Conservation (phyloP, 2,888 invertebrate genomes). For the Troides aeacus region DNA sequence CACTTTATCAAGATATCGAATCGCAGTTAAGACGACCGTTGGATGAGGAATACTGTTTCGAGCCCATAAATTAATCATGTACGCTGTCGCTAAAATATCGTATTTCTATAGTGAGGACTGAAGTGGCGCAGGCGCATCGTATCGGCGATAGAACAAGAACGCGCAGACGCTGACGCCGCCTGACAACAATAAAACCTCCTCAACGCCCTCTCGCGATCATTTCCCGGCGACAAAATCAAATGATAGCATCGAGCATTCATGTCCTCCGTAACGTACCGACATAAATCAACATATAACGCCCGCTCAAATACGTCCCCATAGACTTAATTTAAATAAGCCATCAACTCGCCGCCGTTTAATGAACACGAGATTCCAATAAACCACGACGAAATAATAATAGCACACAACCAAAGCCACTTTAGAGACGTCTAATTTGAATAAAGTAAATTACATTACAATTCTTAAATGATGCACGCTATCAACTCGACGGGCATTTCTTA, state of each 20-base stretch:
- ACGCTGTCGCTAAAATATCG: slow-evolving; percentile 77
- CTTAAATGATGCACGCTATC: slow-evolving; percentile 66
- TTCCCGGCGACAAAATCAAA: slow-evolving; percentile 76
- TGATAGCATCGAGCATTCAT: slow-evolving; percentile 69
- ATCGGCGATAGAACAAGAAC: slow-evolving; percentile 61
- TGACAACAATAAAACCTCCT: slow-evolving; percentile 66
- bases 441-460: slow-evolving; percentile 70
- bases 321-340: slow-evolving; percentile 71
- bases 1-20: slow-evolving; percentile 72
- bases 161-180: slow-evolving; percentile 52
- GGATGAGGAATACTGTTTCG: slow-evolving; percentile 65
- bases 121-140: slow-evolving; percentile 62
- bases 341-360: slow-evolving; percentile 59
- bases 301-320: slow-evolving; percentile 50
- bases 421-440: slow-evolving; percentile 74
- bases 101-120: slow-evolving; percentile 59
- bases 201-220: slow-evolving; percentile 54
- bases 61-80: slow-evolving; percentile 78
- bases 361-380: slow-evolving; percentile 75
- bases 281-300: slow-evolving; percentile 66
- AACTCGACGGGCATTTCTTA: slow-evolving; percentile 73
- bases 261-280: slow-evolving; percentile 53
- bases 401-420: slow-evolving; percentile 71
- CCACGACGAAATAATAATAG: slow-evolving; percentile 75
- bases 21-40: slow-evolving; percentile 62